phyloP scores from a whole-genome alignment of 2,113 vertebrate species.

The Pterocles orientalis region DNA sequence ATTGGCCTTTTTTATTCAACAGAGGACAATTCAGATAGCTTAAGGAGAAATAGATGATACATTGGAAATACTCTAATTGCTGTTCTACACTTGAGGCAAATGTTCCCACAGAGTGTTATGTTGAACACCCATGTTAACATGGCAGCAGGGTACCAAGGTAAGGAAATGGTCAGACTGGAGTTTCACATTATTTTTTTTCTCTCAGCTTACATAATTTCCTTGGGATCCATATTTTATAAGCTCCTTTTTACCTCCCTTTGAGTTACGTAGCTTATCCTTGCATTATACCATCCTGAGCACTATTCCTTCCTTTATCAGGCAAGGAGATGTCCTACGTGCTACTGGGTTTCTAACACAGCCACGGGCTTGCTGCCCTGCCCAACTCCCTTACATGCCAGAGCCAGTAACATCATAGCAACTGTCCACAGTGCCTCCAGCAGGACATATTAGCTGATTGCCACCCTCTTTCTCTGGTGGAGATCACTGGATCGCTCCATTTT shows the following conservation, averaged over 20 bases:
- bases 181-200: not conserved
- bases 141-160: not conserved
- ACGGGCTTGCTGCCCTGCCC: not conserved
- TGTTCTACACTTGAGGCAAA: not conserved
- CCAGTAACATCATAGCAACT: not conserved
- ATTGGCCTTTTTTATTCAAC: not conserved
- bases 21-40: not conserved
- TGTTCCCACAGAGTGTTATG: not conserved
- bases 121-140: not conserved
- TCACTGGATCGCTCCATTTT: not conserved
- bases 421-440: not conserved
- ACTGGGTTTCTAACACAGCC: not conserved
- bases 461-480: not conserved
- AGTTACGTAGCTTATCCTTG: not conserved
- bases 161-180: not conserved
- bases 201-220: not conserved
- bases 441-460: not conserved
- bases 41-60: not conserved
- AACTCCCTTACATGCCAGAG: accelerated
- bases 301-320: not conserved
- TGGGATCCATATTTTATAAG: not conserved
- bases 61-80: not conserved
- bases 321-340: not conserved
- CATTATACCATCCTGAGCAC: not conserved
- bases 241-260: not conserved